These are phyloP conservation scores for Toxotes jaculatrix DNA, from an alignment of 2,113 vertebrate genomes.

Conservation along the genomic window DNA sequence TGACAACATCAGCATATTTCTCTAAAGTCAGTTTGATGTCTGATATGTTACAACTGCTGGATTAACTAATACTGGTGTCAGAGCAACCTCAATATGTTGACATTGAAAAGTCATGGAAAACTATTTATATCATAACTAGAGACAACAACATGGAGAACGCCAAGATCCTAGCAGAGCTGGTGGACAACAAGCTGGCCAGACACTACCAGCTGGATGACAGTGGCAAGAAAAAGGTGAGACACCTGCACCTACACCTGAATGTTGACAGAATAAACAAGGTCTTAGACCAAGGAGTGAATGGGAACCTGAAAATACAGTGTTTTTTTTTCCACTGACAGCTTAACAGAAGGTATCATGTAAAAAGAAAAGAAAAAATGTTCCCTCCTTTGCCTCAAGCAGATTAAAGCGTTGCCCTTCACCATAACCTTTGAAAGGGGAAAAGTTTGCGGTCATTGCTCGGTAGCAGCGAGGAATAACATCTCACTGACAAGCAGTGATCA, in stretches of 20 bases:
- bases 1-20: background rate
- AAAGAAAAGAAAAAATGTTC: background rate
- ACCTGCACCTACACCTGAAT: background rate
- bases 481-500: background rate
- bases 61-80: background rate
- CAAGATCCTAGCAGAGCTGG: slow-evolving; percentile 89
- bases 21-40: background rate
- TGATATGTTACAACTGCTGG: background rate
- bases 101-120: background rate
- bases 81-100: background rate
- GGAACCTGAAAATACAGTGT: background rate
- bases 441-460: background rate
- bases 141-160: slow-evolving; percentile 89
- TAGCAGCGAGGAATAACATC: background rate
- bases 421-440: background rate
- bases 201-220: slow-evolving; percentile 91
- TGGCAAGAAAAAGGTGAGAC: slow-evolving; percentile 90
- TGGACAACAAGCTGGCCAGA: slow-evolving; percentile 89
- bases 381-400: background rate
- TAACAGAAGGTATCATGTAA: background rate
- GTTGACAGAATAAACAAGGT: slow-evolving; percentile 48
- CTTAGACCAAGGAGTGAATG: slow-evolving; percentile 16
- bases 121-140: slow-evolving; percentile 62
- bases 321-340: background rate
- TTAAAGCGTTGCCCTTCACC: background rate